Percentiles rank a stretch among this genome's conserved stretches.
Evolutionary conservation across 2,888 invertebrate genomes (phyloP).

Genomic region (Aphrophora alni): DNA sequence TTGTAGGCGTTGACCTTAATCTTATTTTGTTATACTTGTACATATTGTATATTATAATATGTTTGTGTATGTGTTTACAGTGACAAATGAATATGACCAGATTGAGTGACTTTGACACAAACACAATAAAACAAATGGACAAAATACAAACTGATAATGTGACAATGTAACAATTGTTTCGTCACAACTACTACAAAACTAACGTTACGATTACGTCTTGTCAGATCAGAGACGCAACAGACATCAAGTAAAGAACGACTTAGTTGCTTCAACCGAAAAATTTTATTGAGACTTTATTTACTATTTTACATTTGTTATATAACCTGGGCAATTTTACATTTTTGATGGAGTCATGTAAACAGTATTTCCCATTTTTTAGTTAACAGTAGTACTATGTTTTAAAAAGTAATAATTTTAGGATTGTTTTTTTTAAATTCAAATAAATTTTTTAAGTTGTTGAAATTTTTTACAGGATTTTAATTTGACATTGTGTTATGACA

Average conservation of each 20-base stretch:
- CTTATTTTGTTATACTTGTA: background rate
- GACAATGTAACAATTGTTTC: too few species aligned
- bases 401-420: too few species aligned
- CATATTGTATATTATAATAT: background rate
- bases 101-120: background rate
- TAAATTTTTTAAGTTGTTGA: too few species aligned
- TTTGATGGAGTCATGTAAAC: too few species aligned
- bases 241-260: background rate
- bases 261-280: background rate
- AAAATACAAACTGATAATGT: constrained; percentile 5
- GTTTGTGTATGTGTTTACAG: background rate
- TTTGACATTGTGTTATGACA: too few species aligned
- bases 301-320: background rate
- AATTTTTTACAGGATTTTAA: too few species aligned
- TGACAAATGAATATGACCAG: background rate
- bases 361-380: too few species aligned
- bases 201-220: background rate
- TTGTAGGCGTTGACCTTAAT: too few species aligned
- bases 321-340: background rate
- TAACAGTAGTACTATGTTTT: too few species aligned
- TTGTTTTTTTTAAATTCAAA: too few species aligned
- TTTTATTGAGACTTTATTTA: background rate
- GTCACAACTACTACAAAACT: background rate
- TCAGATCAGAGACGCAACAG: background rate
- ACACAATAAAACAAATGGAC: background rate